These are phyloP conservation scores for Agrotis segetum DNA, from an alignment of 2,888 invertebrate genomes.

Conservation along the genomic window DNA sequence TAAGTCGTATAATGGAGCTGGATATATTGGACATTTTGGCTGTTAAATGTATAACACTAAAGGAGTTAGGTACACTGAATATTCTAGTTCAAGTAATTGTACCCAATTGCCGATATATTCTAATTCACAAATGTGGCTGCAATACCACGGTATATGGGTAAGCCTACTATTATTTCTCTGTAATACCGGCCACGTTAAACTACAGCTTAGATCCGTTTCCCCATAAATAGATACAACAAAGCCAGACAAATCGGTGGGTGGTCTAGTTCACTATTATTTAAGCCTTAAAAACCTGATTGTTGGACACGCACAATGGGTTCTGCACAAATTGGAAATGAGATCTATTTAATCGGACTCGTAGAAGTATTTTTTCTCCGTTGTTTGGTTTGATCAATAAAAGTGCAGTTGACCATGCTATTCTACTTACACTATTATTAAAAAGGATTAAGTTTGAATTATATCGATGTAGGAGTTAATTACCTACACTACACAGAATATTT, in stretches of 20 bases:
- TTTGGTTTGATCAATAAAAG: background rate
- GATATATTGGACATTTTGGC: constrained; percentile 7
- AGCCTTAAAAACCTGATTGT: constrained; percentile 29
- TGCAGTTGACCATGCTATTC: background rate
- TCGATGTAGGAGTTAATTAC: background rate
- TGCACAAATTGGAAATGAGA: background rate
- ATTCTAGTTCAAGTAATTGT: constrained; percentile 15
- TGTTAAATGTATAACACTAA: constrained; percentile 14
- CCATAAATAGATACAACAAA: constrained; percentile 50
- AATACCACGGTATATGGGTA: constrained; percentile 16
- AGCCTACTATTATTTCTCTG: constrained; percentile 38
- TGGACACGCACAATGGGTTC: constrained; percentile 18
- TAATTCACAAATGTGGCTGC: constrained; percentile 17
- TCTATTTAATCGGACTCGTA: background rate
- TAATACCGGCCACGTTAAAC: constrained; percentile 21
- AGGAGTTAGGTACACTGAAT: constrained; percentile 11
- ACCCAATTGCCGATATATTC: constrained; percentile 20
- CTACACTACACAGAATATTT: background rate
- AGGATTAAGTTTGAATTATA: background rate
- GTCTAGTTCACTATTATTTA: constrained; percentile 39
- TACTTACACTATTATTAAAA: background rate
- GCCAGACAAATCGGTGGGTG: constrained; percentile 45
- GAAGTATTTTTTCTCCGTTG: background rate
- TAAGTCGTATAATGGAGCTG: constrained; percentile 5
- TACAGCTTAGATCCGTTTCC: constrained; percentile 31